Base-by-base conservation (phyloP, 2,113 vertebrate species). In the Ochotona curzoniae region DNA sequence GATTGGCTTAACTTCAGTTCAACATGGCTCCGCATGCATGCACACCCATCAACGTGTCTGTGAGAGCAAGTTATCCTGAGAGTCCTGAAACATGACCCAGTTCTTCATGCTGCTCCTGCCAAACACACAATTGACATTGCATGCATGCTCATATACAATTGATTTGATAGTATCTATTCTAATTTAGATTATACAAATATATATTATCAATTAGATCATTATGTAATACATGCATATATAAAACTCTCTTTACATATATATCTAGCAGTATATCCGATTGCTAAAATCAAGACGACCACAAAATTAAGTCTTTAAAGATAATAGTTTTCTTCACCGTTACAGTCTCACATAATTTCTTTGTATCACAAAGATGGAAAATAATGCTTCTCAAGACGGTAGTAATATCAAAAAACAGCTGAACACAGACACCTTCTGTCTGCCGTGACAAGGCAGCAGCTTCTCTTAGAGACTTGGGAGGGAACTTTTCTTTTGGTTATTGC, bases 251-350 rank as follows among this genome's bases (percentile, higher is more conserved):
- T 44, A 57, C 15, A 57, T 17, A 18, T 57, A 57, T 57, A 57
- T 57, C 14, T 17, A 17, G 54, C 54, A 57, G 15, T 18, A 15
- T 15, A 57, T 57, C 14, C 54, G 15, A 9, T 57, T 82, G 63
- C 69, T 78, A 83, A 78, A 64, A 2, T 26, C 54, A 57, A 17
- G 15, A 66, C 30, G 14, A 8, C 35, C 64, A 26, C 63, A 78
- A 87, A 90, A 66, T 75, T 49, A 88, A 26, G 87, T 51, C 87
- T 82, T 90, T 78, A 83, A 87, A 90, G n/a, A 87, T 5, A 76
- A 64, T 14, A 57, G 69, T 95, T 95, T 76, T 70, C 15, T 84
- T 51, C 28, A 76, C 8, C 12, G 76, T n/a, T 28, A 57, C 4
- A 38, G 28, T 70, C 44, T 80, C 61, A 64, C 61, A 30, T 70